Conservation (phyloP, 2,888 invertebrate species). For the Pristionchus exspectatus region DNA sequence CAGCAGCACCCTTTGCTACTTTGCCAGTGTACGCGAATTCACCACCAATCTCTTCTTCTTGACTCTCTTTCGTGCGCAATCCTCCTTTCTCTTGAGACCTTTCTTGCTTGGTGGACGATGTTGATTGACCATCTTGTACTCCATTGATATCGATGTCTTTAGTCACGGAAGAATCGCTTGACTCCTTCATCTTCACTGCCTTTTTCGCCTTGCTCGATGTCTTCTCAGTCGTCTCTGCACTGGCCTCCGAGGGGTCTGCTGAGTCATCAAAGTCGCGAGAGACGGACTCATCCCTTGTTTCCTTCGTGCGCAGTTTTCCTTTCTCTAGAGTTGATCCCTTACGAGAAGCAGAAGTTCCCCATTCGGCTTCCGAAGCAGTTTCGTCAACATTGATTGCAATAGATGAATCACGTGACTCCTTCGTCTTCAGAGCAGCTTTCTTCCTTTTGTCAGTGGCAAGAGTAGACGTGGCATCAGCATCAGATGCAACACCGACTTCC, state of each 20-base stretch:
- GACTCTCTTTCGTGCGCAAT: background rate
- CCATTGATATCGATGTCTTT: background rate
- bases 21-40: background rate
- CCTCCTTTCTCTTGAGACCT: background rate
- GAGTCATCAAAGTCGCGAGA: conserved; percentile 25
- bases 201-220: background rate
- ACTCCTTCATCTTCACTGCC: background rate
- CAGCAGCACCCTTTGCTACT: background rate
- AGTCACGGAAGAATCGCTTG: background rate
- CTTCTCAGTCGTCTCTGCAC: background rate
- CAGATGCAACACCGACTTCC: background rate
- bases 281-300: background rate
- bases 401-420: conserved; percentile 3
- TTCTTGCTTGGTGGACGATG: background rate
- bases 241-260: background rate
- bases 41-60: background rate
- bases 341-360: background rate
- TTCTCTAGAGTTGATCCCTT: background rate
- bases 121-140: background rate
- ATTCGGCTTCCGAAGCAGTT: background rate
- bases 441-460: conserved; percentile 1
- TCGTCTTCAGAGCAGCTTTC: background rate
- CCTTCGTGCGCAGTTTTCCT: background rate
- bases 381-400: conserved; percentile 43
- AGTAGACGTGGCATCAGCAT: background rate